These are phyloP conservation scores for Toxonevra muliebris DNA, from an alignment of 2,888 invertebrate species.

Conservation along the genomic window DNA sequence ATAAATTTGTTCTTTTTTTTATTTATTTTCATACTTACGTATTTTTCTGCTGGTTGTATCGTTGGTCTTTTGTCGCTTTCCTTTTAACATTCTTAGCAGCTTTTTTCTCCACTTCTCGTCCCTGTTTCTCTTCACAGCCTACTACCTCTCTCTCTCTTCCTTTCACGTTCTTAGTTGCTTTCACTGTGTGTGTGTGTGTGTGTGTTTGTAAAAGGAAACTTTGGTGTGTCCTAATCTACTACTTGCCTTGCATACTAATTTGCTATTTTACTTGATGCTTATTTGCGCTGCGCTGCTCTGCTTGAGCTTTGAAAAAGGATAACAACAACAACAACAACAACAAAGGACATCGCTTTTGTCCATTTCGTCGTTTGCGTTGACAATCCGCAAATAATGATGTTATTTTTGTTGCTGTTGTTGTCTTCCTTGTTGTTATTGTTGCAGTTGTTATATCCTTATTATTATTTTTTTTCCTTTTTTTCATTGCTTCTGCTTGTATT, in stretches of 20 bases:
- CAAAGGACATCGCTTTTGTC: background rate
- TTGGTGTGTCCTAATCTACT: conserved; percentile 24
- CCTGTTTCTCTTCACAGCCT: background rate
- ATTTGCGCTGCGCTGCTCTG: too few relatives aligned
- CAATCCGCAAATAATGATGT: conserved; percentile 28
- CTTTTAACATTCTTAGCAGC: too few relatives aligned
- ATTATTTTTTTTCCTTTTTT: too few relatives aligned
- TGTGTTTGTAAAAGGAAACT: conserved; percentile 12
- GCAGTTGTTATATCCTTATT: conserved; percentile 1
- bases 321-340: conserved; percentile 8
- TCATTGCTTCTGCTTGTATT: background rate
- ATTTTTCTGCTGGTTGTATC: too few relatives aligned
- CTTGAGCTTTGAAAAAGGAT: too few relatives aligned
- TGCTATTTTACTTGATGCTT: background rate
- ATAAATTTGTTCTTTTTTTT: too few relatives aligned
- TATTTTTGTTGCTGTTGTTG: conserved; percentile 14
- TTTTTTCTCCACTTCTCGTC: background rate
- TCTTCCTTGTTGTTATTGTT: background rate
- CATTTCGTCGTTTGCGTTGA: conserved; percentile 11
- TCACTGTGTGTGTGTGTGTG: background rate
- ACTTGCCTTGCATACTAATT: conserved; percentile 27
- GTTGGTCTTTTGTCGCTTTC: too few relatives aligned
- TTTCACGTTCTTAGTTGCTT: background rate
- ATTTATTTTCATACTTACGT: too few relatives aligned
- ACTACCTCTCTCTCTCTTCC: background rate